Evolutionary conservation across 2,888 invertebrate species (phyloP).

Genomic region (Xestobium rufovillosum): DNA sequence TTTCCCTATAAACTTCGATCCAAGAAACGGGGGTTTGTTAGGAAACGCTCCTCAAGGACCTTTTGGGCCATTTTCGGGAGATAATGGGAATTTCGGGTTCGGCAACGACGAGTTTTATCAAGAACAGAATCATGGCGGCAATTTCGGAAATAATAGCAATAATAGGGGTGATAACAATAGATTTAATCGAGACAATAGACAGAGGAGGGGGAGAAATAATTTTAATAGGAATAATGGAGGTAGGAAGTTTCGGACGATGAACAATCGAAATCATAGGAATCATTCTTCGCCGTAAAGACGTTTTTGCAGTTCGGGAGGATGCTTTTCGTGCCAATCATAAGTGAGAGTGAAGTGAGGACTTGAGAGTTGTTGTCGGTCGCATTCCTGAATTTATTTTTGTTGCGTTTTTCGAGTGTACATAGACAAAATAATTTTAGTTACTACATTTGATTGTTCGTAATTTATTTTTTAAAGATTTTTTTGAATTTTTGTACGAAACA

Average conservation of each 20-base stretch:
- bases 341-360: too few relatives aligned
- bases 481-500: too few relatives aligned
- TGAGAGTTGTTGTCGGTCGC: too few relatives aligned
- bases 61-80: conserved; percentile 26
- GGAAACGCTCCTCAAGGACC: conserved; percentile 28
- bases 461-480: too few relatives aligned
- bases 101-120: conserved; percentile 46
- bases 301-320: too few relatives aligned
- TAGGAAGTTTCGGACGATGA: conserved; percentile 32
- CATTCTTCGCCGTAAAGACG: conserved; percentile 37
- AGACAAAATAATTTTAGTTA: too few relatives aligned
- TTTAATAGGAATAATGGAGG: conserved; percentile 28
- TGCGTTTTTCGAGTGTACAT: too few relatives aligned
- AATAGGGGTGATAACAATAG: conserved; percentile 42
- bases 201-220: conserved; percentile 23
- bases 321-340: too few relatives aligned
- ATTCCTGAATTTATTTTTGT: too few relatives aligned
- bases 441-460: too few relatives aligned
- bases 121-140: conserved; percentile 17
- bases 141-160: conserved; percentile 20
- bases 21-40: conserved; percentile 35
- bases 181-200: conserved; percentile 34
- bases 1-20: conserved; percentile 40
- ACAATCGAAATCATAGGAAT: conserved; percentile 32
- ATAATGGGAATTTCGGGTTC: conserved; percentile 43